These are phyloP conservation scores for Hypsopygia costalis DNA, from an alignment of 2,888 invertebrate genomes.

Conservation along the genomic window DNA sequence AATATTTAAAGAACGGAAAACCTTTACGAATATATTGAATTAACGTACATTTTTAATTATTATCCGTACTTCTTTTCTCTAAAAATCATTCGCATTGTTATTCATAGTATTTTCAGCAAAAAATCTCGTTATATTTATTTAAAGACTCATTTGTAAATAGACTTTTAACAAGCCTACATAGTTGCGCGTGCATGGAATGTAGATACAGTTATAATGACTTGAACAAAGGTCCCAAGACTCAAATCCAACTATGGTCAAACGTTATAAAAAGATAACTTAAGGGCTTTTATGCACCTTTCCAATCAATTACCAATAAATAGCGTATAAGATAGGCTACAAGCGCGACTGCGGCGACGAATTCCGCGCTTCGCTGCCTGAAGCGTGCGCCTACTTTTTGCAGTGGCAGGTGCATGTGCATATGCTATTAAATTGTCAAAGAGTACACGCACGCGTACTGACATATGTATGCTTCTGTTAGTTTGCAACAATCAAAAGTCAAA, in stretches of 20 bases:
- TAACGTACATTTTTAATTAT: no score
- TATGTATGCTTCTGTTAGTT: slow-evolving; percentile 52
- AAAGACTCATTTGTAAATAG: not conserved
- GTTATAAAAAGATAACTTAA: slow-evolving; percentile 50
- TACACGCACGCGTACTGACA: slow-evolving; percentile 50
- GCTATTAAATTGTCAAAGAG: slow-evolving; percentile 80
- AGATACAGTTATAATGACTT: slow-evolving; percentile 11
- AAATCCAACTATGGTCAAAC: slow-evolving; percentile 44
- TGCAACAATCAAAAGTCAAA: slow-evolving; percentile 68
- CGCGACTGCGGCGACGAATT: slow-evolving; percentile 69
- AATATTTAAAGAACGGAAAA: no score
- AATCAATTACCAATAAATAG: slow-evolving; percentile 78
- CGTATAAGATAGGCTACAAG: slow-evolving; percentile 67
- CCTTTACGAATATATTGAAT: no score
- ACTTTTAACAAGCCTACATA: not conserved
- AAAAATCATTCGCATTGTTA: no score
- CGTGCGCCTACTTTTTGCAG: slow-evolving; percentile 76
- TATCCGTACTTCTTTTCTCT: no score
- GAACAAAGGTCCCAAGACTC: slow-evolving; percentile 25
- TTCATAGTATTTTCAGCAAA: not conserved
- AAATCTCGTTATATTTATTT: not conserved
- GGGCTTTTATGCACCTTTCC: slow-evolving; percentile 67
- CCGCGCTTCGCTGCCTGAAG: slow-evolving; percentile 72
- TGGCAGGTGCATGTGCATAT: slow-evolving; percentile 74
- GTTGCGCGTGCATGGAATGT: slow-evolving; percentile 1